Evolutionary conservation across 1,140 invertebrate genomes (phyloP).

Genomic region (Panulirus ornatus): DNA sequence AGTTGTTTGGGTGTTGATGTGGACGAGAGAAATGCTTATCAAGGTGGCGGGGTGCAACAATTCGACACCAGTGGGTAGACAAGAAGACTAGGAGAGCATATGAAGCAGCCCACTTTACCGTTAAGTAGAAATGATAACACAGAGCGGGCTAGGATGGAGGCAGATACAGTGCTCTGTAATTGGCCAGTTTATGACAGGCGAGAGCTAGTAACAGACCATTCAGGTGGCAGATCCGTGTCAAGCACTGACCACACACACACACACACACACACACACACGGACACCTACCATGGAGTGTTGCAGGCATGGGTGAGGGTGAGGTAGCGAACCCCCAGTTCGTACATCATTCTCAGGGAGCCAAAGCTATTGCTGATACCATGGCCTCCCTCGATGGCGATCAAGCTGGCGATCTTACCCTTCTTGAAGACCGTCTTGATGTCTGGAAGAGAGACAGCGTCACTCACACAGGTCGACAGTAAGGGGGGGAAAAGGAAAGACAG

Average conservation of each 20-base stretch:
- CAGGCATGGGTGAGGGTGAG: constrained; percentile 80
- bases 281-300: constrained; percentile 78
- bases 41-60: too few species aligned
- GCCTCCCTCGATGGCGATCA: constrained; percentile 87
- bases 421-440: constrained; percentile 88
- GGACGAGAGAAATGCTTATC: too few species aligned
- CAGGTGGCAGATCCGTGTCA: neutral
- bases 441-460: constrained; percentile 76
- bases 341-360: constrained; percentile 75
- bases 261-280: constrained; percentile 33
- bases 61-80: too few species aligned
- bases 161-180: neutral
- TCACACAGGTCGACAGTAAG: neutral
- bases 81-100: too few species aligned
- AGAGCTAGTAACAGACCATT: neutral
- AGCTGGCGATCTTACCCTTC: constrained; percentile 84
- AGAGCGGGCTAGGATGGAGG: neutral
- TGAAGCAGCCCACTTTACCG: too few species aligned
- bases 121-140: too few species aligned
- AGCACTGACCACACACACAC: neutral
- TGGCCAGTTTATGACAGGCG: neutral
- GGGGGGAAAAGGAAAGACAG: neutral
- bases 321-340: constrained; percentile 76
- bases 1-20: too few species aligned
- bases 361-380: constrained; percentile 78